Evolutionary conservation across 2,113 vertebrate species (phyloP), one percentile per base, ranked within the genome.

Genomic region (Mirza zaza): DNA sequence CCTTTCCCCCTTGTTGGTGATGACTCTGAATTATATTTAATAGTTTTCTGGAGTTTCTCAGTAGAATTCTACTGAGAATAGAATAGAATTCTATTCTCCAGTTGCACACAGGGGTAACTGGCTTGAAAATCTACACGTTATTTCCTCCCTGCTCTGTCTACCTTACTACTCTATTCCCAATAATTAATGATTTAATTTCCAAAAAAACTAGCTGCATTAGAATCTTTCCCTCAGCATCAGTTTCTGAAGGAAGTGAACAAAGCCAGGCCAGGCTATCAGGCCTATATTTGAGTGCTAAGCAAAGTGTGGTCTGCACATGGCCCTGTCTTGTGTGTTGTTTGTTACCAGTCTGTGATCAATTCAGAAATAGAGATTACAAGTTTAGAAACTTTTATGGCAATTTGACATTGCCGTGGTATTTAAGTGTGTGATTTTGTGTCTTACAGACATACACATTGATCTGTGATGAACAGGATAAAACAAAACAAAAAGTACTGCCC

Each of bases 341-440:
- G 34, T 67, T 88, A 71, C 4, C 27, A 15, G 14, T 80, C 45
- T 77, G 50, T 42, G 83, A 65, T 95, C 83, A 59, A 65, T 82
- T 79, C 70, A 73, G 55, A 87, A 94, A 88, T 6, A 83, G 55
- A 90, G 63, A n/a, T 48, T 59, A 12, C 39, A 63, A 83, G 25
- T 55, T 57, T 48, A 79, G 48, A 57, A 55, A 65, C 9, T 50
- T 84, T 61, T 12, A 39, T 36, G 80, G 57, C 27, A 48, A 79
- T 94, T 50, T 75, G 32, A 70, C 52, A 36, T 50, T 91, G 52
- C 67, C 42, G 6, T 25, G 34, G 32, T 50, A 82, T 83, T 73
- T 80, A 85, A 79, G 36, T 32, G 3, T 91, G 17, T 75, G 29
- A 73, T 87, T 95, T 91, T 96, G 45, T 91, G 7, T 84, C 67